Conservation (phyloP, 2,113 vertebrate genomes). For the Ploceus nigricollis region DNA sequence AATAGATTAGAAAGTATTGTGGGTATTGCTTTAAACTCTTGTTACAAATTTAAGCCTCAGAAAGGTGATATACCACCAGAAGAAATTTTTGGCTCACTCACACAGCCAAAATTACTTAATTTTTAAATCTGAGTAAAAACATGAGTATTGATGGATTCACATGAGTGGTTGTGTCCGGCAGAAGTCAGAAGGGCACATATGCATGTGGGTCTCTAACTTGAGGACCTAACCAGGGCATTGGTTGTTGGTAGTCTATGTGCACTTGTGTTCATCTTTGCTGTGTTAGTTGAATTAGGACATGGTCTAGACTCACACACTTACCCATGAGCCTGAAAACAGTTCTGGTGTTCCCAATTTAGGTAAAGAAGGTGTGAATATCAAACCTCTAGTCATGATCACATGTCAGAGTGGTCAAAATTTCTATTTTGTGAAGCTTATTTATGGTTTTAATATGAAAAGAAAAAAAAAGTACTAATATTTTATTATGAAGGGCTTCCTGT, state of each 20-base stretch:
- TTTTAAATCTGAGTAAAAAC: not conserved
- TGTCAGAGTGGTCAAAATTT: not conserved
- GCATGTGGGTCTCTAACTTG: not conserved
- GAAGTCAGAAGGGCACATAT: not conserved
- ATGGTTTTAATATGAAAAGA: not conserved
- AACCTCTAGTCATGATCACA: too few relatives aligned
- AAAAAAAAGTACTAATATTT: not conserved
- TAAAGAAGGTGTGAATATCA: not conserved
- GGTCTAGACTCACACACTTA: not conserved
- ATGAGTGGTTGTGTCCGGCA: not conserved
- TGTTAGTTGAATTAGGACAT: not conserved
- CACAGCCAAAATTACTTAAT: not conserved
- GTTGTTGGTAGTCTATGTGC: not conserved
- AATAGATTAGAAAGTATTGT: not conserved
- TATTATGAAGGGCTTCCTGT: not conserved
- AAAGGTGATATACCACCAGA: not conserved
- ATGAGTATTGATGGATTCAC: not conserved
- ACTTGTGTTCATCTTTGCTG: not conserved
- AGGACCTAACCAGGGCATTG: not conserved
- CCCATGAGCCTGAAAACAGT: not conserved
- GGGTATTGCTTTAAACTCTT: not conserved
- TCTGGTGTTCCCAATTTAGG: not conserved
- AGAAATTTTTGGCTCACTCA: not conserved
- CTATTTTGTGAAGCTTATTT: not conserved
- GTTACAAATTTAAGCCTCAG: not conserved